Evolutionary conservation across 2,888 invertebrate genomes (phyloP).

Genomic region (Callosobruchus maculatus): DNA sequence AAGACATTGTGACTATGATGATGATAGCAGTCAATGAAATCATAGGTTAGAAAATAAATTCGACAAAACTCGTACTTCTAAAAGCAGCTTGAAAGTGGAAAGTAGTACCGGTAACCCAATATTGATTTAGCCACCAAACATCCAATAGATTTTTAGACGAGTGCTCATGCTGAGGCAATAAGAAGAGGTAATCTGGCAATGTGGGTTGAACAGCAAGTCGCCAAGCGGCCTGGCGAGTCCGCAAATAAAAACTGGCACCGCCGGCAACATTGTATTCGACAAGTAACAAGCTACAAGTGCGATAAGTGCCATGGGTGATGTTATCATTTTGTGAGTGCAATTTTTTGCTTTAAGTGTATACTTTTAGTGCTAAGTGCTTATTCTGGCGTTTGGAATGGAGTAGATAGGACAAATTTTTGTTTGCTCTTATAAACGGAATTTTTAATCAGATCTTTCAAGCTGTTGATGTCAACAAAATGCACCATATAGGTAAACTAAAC

Average conservation of each 20-base stretch:
- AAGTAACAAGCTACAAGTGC: background rate
- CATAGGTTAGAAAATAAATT: too few relatives aligned
- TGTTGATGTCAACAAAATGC: background rate
- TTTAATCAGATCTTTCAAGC: background rate
- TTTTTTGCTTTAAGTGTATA: background rate
- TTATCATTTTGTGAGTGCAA: background rate
- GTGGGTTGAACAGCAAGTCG: background rate
- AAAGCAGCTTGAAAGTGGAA: too few relatives aligned
- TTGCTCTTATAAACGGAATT: background rate
- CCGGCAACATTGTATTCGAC: background rate
- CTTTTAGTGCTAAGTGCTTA: background rate
- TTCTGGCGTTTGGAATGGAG: background rate
- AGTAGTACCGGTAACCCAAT: too few relatives aligned
- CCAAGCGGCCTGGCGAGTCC: background rate
- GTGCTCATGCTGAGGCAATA: too few relatives aligned
- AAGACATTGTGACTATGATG: too few relatives aligned
- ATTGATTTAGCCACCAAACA: too few relatives aligned
- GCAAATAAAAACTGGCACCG: background rate
- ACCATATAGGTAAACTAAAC: background rate
- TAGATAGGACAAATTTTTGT: background rate
- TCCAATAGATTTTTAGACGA: too few relatives aligned
- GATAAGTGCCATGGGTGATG: background rate
- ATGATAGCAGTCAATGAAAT: too few relatives aligned
- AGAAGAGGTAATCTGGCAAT: background rate
- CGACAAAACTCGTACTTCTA: too few relatives aligned